Percentiles rank a stretch among this genome's conserved stretches.
Conservation (phyloP, 2,113 vertebrate genomes). For the Condylura cristata region DNA sequence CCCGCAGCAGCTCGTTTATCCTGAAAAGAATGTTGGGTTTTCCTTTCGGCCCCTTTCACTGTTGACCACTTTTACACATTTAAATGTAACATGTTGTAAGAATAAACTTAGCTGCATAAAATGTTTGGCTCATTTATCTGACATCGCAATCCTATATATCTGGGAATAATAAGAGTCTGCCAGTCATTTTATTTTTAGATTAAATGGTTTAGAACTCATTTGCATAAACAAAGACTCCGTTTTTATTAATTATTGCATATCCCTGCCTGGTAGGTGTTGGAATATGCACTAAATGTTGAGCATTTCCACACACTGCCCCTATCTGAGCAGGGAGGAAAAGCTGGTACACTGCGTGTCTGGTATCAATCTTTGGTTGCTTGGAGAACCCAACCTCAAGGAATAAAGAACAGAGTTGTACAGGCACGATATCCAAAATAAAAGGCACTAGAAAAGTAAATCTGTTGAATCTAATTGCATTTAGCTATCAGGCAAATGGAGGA, state of each 20-base stretch:
- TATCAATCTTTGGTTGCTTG: not conserved
- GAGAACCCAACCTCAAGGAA: not conserved
- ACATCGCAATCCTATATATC: not conserved
- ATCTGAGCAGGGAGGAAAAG: not conserved
- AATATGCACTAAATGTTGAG: not conserved
- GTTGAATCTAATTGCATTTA: not conserved
- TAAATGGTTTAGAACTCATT: conserved; percentile 22
- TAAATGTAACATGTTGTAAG: conserved; percentile 95
- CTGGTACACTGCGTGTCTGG: not conserved
- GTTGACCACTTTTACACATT: conserved; percentile 89
- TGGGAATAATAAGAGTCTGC: not conserved
- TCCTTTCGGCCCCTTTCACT: conserved; percentile 80
- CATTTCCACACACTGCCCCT: not conserved
- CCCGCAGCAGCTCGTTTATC: conserved; percentile 51
- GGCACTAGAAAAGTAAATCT: not conserved
- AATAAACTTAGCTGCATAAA: conserved; percentile 92
- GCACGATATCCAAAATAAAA: not conserved
- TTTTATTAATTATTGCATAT: not conserved
- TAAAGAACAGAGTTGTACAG: not conserved
- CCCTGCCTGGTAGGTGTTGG: not conserved
- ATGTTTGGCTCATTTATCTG: conserved; percentile 77
- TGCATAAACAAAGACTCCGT: conserved; percentile 3
- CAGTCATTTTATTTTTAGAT: conserved; percentile 46
- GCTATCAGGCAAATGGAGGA: not conserved
- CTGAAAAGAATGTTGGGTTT: conserved; percentile 52